Conservation (phyloP, 2,888 invertebrate genomes). For the Ochlodes sylvanus region DNA sequence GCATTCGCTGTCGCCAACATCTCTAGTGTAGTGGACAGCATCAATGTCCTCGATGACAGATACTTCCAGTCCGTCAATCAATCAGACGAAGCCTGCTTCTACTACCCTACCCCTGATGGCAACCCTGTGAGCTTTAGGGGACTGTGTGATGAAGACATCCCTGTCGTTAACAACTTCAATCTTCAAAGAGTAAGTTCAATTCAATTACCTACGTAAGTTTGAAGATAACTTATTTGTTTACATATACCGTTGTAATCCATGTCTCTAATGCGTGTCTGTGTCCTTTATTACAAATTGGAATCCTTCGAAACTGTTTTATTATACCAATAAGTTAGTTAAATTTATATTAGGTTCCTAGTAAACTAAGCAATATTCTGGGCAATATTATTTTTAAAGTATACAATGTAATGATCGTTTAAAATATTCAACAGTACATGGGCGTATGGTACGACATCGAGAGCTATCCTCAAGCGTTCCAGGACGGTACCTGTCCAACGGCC, state of each 20-base stretch:
- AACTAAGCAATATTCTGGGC: too few species aligned
- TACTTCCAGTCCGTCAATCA: slow-evolving; percentile 58
- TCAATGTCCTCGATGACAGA: slow-evolving; percentile 57
- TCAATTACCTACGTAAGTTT: too few species aligned
- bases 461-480: slow-evolving; percentile 68
- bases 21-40: slow-evolving; percentile 49
- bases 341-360: too few species aligned
- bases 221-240: too few species aligned
- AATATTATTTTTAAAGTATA: too few species aligned
- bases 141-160: slow-evolving; percentile 66
- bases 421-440: slow-evolving; percentile 59
- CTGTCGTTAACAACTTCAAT: slow-evolving; percentile 54
- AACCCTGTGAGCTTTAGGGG: slow-evolving; percentile 61
- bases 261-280: too few species aligned
- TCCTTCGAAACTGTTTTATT: too few species aligned
- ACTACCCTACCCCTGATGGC: slow-evolving; percentile 54
- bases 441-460: slow-evolving; percentile 69
- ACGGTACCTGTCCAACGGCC: slow-evolving; percentile 66
- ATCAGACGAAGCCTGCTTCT: slow-evolving; percentile 62
- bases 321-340: too few species aligned
- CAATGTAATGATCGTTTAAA: too few species aligned
- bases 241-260: too few species aligned
- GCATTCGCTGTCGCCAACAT: slow-evolving; percentile 49
- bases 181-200: slow-evolving; percentile 49
- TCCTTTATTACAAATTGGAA: too few species aligned